Evolutionary conservation across 2,113 vertebrate species (phyloP), one percentile per base, ranked within the genome.

Genomic region (Eonycteris spelaea): DNA sequence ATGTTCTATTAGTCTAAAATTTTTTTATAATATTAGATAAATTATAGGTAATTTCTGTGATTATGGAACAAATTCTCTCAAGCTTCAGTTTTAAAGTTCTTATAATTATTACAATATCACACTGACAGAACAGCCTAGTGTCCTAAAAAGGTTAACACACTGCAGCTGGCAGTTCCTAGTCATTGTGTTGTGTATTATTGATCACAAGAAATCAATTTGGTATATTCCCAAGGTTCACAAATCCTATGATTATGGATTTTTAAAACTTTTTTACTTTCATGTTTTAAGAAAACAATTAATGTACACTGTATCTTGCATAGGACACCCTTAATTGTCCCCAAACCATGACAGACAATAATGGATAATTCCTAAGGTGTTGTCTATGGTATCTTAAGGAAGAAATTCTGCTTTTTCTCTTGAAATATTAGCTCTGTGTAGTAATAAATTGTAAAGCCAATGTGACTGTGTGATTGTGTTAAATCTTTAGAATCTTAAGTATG

Each of bases 41-140:
- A 67, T 78, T 92, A 74, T 70, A 90, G 51, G 12, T 73, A 68
- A 96, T 86, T 94, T 84, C 6, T 65, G 88, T 83, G 21, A 90
- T 68, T 70, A n/a, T 90, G 21, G 38, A 94, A 35, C 48, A 83
- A 30, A 1, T 89, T 92, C 22, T 89, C 33, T 90, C 61, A 40
- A 38, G 16, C 51, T 71, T 78, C 45, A 63, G 75, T 7, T 74
- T 48, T 80, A 30, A 94, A 70, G 53, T 93, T 91, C 38, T 73
- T 94, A 13, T 2, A 28, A 55, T 45, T 68, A 28, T 94, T 87
- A 43, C 33, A 77, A 30, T 43, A 67, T 59, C 86, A 13, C 18
- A 40, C 22, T 61, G 55, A 28, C 30, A 57, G 15, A 80, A 7
- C n/a, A 86, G 33, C 15, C 65, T 93, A 38, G 9, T 80, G 15